Evolutionary conservation across 2,888 invertebrate species (phyloP), one percentile per base, ranked within the genome.

Genomic region (Drosophila limbata): DNA sequence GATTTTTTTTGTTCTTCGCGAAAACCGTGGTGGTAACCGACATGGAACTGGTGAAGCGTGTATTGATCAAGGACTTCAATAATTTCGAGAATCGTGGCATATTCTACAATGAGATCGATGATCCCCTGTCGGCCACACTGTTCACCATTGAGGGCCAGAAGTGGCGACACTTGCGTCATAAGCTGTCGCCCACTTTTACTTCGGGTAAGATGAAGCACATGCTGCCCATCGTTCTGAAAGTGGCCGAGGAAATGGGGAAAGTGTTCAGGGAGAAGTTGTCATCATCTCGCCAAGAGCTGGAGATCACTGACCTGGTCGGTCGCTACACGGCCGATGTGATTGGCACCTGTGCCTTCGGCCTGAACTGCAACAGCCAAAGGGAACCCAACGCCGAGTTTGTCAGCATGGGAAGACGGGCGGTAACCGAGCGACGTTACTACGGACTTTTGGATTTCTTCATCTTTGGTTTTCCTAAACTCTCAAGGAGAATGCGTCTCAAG

Each of bases 321-420:
- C 91, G 93, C 25, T 94, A 92, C 62, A 93, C 94, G 0, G 93
- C 93, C 1, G 94, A 94, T 75, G 93, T 94, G 0, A 94, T 94
- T 48, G 93, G 93, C 4, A 90, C 88, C 0, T 93, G 93, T 75
- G 93, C 93, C 5, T 94, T 94, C 73, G 94, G 93, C 0, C 84
- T 94, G 6, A 92, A 93, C 21, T 92, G 93, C 70, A 93, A 93
- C 65, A 92, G 93, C 35, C 85, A 93, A 42, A 85, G 90, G 4
- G 84, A 93, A 76, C 91, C 92, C 0, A 77, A 93, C 56, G 90
- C 92, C 0, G 91, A 92, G 10, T 93, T 93, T 65, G 88, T 91
- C 0, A 65, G 35, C 0, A 90, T 91, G 79, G 91, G 92, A 3
- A 80, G 55, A 1, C 79, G 75, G 3, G 81, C 88, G 0, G 64